Conservation (phyloP, 2,797 vertebrate species). For the Acrossocheilus fasciatus region DNA sequence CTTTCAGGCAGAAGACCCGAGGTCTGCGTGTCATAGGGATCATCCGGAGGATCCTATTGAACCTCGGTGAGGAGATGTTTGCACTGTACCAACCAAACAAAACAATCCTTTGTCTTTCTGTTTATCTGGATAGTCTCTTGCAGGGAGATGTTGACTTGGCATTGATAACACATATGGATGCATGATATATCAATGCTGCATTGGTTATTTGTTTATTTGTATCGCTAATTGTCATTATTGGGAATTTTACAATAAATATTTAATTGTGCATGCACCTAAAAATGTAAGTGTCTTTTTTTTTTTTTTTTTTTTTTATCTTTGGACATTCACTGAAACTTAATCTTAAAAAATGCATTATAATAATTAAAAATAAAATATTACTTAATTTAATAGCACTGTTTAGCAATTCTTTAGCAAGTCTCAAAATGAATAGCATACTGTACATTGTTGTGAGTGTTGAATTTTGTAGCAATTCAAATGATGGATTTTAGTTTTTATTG, state of each 20-base stretch:
- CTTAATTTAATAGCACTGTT: neutral
- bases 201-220: neutral
- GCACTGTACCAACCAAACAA: neutral
- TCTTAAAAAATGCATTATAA: neutral
- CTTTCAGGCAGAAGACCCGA: slow-evolving; percentile 86
- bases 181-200: neutral
- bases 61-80: slow-evolving; percentile 84
- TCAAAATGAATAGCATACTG: neutral
- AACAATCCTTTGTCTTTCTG: neutral
- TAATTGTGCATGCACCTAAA: neutral
- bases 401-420: neutral
- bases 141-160: neutral
- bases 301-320: neutral
- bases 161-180: neutral
- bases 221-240: neutral
- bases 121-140: neutral
- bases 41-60: slow-evolving; percentile 88
- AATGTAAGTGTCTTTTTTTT: neutral
- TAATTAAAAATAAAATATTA: neutral
- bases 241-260: neutral
- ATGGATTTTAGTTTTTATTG: neutral
- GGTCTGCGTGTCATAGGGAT: slow-evolving; percentile 85
- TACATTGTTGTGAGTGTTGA: neutral
- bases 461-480: neutral
- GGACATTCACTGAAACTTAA: neutral